phyloP scores from a whole-genome alignment of 2,888 invertebrate genomes.

The Stomorhina lunata region DNA sequence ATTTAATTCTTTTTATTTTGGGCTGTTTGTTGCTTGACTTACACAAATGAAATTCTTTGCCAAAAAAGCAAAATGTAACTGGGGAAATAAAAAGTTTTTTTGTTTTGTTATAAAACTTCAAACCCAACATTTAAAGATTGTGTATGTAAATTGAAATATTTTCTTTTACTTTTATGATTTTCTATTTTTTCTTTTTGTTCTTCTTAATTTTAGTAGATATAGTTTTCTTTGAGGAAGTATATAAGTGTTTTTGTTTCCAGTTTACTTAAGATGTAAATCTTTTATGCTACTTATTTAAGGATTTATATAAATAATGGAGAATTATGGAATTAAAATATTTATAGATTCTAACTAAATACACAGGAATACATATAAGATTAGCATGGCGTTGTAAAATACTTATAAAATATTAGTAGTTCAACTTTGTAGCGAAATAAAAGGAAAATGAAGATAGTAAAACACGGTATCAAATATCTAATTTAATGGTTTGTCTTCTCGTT shows the following conservation, averaged over 20 bases:
- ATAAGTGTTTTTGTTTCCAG: not conserved
- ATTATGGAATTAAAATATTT: conserved; percentile 2
- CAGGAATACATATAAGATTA: not conserved
- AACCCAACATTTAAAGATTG: not conserved
- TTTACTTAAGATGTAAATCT: conserved; percentile 31
- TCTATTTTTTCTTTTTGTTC: not conserved
- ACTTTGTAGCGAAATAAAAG: too few relatives aligned
- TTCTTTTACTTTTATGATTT: conserved; percentile 6
- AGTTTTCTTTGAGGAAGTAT: not conserved
- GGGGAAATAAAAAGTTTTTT: conserved; percentile 28
- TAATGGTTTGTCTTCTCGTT: too few relatives aligned
- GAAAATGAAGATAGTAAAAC: too few relatives aligned
- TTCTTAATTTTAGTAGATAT: conserved; percentile 3
- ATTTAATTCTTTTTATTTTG: not conserved
- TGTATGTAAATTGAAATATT: conserved; percentile 10
- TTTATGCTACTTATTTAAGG: conserved; percentile 12
- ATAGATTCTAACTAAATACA: not conserved
- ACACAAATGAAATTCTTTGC: conserved; percentile 16
- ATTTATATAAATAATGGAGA: not conserved
- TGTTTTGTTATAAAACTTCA: not conserved
- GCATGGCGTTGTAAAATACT: not conserved
- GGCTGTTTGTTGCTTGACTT: conserved; percentile 12
- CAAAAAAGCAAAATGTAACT: not conserved
- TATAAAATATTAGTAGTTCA: too few relatives aligned
- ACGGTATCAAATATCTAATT: too few relatives aligned